Conservation (phyloP, 2,797 vertebrate species). For the Myotis vivesi region DNA sequence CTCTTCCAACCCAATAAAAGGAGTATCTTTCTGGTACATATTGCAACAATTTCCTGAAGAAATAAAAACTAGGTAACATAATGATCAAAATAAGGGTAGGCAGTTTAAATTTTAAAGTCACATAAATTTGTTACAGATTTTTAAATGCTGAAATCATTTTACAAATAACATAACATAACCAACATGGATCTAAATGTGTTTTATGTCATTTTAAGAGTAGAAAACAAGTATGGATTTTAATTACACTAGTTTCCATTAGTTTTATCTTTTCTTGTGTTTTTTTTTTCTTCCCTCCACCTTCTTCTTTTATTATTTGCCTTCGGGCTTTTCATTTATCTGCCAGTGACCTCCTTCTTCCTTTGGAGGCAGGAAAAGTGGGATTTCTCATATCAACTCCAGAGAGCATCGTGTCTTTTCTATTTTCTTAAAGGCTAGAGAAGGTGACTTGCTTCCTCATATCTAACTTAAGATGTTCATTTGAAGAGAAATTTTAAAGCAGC, state of each 20-base stretch:
- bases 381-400: background rate
- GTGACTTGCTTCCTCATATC: background rate
- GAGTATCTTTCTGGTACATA: background rate
- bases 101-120: background rate
- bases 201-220: background rate
- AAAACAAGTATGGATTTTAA: background rate
- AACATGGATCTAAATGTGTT: background rate
- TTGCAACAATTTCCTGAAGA: background rate
- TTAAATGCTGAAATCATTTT: background rate
- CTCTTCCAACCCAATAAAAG: accelerated
- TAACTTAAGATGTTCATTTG: slow-evolving; percentile 32
- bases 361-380: background rate
- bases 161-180: background rate
- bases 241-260: background rate
- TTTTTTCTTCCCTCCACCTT: accelerated
- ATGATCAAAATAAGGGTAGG: background rate
- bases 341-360: background rate
- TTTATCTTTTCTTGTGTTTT: background rate
- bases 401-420: background rate
- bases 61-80: background rate
- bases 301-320: background rate
- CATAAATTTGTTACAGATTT: background rate
- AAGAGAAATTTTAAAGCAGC: slow-evolving; percentile 8
- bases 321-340: background rate
- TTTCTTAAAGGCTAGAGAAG: background rate